These are phyloP conservation scores for Aegotheles bennettii DNA, from an alignment of 2,113 vertebrate genomes.

Conservation along the genomic window DNA sequence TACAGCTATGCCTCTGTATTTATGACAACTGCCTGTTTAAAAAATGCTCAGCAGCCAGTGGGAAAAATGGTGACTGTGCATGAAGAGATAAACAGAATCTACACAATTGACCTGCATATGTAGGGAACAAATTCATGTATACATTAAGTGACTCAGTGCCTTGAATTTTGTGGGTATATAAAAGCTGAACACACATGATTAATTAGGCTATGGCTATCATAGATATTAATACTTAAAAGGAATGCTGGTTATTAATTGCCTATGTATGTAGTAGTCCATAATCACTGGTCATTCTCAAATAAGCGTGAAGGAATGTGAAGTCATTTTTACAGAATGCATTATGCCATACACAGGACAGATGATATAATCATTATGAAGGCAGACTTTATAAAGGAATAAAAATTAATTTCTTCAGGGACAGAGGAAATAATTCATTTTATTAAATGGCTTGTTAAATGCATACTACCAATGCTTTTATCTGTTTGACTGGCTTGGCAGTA, in stretches of 20 bases:
- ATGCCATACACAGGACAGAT: neutral
- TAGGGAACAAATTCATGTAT: neutral
- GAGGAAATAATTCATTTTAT: neutral
- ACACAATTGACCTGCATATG: neutral
- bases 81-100: neutral
- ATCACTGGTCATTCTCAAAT: neutral
- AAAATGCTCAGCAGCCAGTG: neutral
- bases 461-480: neutral
- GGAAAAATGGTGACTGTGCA: neutral
- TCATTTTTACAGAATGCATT: neutral
- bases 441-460: conserved; percentile 16
- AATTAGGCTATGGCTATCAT: neutral
- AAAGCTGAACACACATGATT: neutral
- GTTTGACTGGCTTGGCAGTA: neutral
- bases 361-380: neutral
- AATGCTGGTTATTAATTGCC: neutral
- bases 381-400: neutral
- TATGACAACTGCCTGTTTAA: neutral
- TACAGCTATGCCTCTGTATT: neutral
- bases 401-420: neutral
- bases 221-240: neutral
- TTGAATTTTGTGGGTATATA: neutral
- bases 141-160: neutral
- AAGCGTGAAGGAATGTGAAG: neutral
- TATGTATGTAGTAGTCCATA: neutral